A percentile compares a stretch with the other conserved stretches of the same genome.
Evolutionary conservation across 2,888 invertebrate genomes (phyloP).

Genomic region (Selenia dentaria): DNA sequence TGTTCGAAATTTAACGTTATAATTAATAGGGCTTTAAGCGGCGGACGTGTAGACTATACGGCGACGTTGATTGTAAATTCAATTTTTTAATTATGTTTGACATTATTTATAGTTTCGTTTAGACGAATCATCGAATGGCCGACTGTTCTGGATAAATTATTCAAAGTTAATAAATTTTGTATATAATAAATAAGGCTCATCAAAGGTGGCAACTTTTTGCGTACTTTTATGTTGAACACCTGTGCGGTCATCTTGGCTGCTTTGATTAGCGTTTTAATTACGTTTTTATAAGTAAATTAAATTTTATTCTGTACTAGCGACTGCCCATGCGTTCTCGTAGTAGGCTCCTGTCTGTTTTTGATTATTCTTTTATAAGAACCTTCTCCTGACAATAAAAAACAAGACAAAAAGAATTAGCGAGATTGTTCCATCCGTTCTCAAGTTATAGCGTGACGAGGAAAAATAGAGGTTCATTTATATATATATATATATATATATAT

Average conservation of each 20-base stretch:
- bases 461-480: too few species aligned
- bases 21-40: conserved; percentile 54
- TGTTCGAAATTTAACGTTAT: conserved; percentile 47
- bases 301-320: too few species aligned
- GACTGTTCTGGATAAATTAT: conserved; percentile 45
- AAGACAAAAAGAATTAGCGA: too few species aligned
- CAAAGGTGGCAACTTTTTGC: conserved; percentile 7
- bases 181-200: conserved; percentile 41
- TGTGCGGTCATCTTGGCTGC: conserved; percentile 2
- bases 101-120: conserved; percentile 52
- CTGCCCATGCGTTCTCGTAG: too few species aligned
- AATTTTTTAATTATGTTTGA: conserved; percentile 28
- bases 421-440: too few species aligned
- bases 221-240: conserved; percentile 16
- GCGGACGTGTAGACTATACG: conserved; percentile 49
- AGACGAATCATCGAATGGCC: conserved; percentile 34
- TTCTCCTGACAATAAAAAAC: too few species aligned
- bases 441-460: too few species aligned
- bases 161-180: conserved; percentile 42
- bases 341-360: too few species aligned
- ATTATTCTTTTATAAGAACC: too few species aligned
- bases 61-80: conserved; percentile 47
- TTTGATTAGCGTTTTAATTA: too few species aligned
- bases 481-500: too few species aligned
- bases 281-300: too few species aligned